Base-by-base conservation (phyloP, 2,113 vertebrate species). In the Pontoporia blainvillei region DNA sequence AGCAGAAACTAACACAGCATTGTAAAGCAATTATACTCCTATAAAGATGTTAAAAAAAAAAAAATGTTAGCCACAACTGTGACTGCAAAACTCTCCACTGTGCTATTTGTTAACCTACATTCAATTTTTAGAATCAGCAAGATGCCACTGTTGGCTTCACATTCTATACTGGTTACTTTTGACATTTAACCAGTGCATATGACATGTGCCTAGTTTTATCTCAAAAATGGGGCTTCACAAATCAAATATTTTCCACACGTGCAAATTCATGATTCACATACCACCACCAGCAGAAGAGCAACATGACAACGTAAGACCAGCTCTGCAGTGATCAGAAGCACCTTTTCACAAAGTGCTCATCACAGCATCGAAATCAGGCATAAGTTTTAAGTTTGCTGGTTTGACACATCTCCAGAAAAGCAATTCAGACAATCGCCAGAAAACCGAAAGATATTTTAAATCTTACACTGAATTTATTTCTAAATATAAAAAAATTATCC, bases 231-330 rank as follows among this genome's bases (percentile, higher is more conserved):
- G 34, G 83, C 59, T 87, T 96, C 89, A 73, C 21, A 94, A 82
- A 97, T 36, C 69, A 95, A 97, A 94, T 64, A 13, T 92, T 54
- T 97, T 94, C 46, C 20, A 79, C 54, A 96, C 15, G 81, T 97
- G 85, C 34, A 97, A 98, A 97, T 89, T n/a, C 67, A 95, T 36
- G 31, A 46, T 49, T 21, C 76, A 49, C 86, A 90, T 81, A 57
- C 44, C 23, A 78, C 4, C 36, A 9, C 27, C 21, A 57, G 62
- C 36, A 78, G 46, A 81, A 97, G 83, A 39, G 61, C 85, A 84
- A 29, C 1, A 59, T 49, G 49, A 96, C 98, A 75, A 52, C 76
- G 9, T 34, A 41, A 73, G 62, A 75, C 25, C 91, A 57, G 29
- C 64, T 81, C 75, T 76, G 82, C 44, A 96, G 39, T 73, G 3